Evolutionary conservation across 1,140 invertebrate species (phyloP).

Genomic region (Calephelis nemesis): DNA sequence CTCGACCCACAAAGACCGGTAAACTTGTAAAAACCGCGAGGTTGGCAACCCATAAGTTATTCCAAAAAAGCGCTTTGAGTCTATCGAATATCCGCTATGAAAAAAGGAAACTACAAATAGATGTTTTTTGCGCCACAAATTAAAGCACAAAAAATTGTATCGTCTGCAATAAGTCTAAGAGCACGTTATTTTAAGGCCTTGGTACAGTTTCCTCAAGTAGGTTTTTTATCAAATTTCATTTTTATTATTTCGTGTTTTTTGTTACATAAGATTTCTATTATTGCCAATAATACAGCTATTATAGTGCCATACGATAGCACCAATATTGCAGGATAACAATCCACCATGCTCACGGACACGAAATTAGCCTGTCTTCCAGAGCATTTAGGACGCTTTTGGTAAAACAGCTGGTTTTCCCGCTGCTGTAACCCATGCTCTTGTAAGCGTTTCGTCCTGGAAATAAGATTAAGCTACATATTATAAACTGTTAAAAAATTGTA

Average conservation of each 20-base stretch:
- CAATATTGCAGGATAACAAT: slow-evolving; percentile 75
- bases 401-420: slow-evolving; percentile 79
- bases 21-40: too few relatives aligned
- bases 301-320: slow-evolving; percentile 69
- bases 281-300: slow-evolving; percentile 38
- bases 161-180: not conserved
- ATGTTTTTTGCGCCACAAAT: too few relatives aligned
- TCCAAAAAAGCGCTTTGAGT: too few relatives aligned
- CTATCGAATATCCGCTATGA: too few relatives aligned
- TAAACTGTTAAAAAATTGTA: not conserved
- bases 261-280: slow-evolving; percentile 41
- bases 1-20: too few relatives aligned
- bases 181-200: not conserved
- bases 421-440: slow-evolving; percentile 81
- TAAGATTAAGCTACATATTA: slow-evolving; percentile 8
- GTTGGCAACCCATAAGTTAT: too few relatives aligned
- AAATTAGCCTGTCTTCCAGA: slow-evolving; percentile 73
- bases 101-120: too few relatives aligned
- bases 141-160: too few relatives aligned
- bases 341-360: slow-evolving; percentile 81
- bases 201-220: slow-evolving; percentile 2
- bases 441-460: slow-evolving; percentile 78
- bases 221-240: not conserved
- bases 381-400: slow-evolving; percentile 81
- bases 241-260: slow-evolving; percentile 29